A percentile compares a stretch with the other conserved stretches of the same genome.
phyloP scores from a whole-genome alignment of 2,888 invertebrate species.

The Leptinotarsa haldemani region DNA sequence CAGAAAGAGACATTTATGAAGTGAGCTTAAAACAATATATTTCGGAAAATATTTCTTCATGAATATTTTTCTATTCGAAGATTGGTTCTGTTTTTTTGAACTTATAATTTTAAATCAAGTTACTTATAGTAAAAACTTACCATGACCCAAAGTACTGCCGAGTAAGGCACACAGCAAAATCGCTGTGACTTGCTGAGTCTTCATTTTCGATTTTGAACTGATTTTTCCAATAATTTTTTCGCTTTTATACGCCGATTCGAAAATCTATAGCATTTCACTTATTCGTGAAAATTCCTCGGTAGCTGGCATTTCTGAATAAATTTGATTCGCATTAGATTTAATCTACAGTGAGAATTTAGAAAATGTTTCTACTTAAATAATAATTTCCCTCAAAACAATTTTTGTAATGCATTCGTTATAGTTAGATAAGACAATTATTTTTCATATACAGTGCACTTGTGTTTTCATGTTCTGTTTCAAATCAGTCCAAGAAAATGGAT shows the following conservation, averaged over 20 bases:
- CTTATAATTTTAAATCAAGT: too few species aligned
- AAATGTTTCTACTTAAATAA: conserved; percentile 15
- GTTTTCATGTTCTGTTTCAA: not conserved
- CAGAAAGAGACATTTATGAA: too few species aligned
- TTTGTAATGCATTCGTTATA: not conserved
- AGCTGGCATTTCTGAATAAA: conserved; percentile 33
- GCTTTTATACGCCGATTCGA: conserved; percentile 33
- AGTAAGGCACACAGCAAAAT: conserved; percentile 48
- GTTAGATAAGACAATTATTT: not conserved
- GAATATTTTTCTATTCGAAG: too few species aligned
- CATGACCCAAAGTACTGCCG: conserved; percentile 49
- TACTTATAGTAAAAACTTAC: conserved; percentile 38
- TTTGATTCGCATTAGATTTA: conserved; percentile 24
- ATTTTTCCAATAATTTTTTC: conserved; percentile 21
- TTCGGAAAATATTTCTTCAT: too few species aligned
- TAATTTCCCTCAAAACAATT: not conserved
- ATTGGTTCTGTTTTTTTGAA: too few species aligned
- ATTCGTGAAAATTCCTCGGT: conserved; percentile 23
- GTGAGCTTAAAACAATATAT: too few species aligned
- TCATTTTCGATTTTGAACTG: conserved; percentile 48
- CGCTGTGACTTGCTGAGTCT: conserved; percentile 47
- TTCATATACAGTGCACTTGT: not conserved
- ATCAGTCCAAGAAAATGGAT: not conserved
- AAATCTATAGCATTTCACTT: conserved; percentile 29
- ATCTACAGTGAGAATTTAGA: conserved; percentile 19